A percentile compares a stretch with the other conserved stretches of the same genome.
phyloP scores from a whole-genome alignment of 2,113 vertebrate genomes.

The Halichoerus grypus region DNA sequence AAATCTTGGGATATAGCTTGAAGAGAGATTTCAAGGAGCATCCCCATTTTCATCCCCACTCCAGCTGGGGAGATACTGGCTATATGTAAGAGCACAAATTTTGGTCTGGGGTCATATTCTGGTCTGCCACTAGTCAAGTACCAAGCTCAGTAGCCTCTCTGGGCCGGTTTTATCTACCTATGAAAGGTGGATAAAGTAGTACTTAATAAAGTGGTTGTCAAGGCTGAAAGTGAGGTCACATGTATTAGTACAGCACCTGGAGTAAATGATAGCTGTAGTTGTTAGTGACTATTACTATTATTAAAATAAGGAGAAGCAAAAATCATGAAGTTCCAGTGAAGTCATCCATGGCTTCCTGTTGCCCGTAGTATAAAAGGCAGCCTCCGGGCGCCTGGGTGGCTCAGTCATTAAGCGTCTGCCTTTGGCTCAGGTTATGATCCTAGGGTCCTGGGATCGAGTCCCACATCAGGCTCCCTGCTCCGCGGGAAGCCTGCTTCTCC shows the following conservation, averaged over 20 bases:
- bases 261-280: not conserved
- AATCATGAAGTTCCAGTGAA: not conserved
- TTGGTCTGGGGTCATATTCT: constrained; percentile 8
- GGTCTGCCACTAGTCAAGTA: not conserved
- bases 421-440: no score
- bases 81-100: not conserved
- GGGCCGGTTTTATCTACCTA: not conserved
- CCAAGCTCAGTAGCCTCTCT: not conserved
- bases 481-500: no score
- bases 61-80: not conserved
- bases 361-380: not conserved
- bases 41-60: not conserved
- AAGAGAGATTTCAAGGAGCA: not conserved
- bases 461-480: no score
- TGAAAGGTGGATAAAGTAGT: not conserved
- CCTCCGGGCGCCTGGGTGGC: not conserved
- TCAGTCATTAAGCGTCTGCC: no score
- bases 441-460: no score
- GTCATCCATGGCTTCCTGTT: not conserved
- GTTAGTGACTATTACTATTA: not conserved
- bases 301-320: not conserved
- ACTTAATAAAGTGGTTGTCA: not conserved
- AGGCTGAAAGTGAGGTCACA: not conserved
- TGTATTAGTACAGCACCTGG: not conserved
- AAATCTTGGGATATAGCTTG: not conserved